Evolutionary conservation across 2,888 invertebrate genomes (phyloP).

Genomic region (Ischnura elegans): DNA sequence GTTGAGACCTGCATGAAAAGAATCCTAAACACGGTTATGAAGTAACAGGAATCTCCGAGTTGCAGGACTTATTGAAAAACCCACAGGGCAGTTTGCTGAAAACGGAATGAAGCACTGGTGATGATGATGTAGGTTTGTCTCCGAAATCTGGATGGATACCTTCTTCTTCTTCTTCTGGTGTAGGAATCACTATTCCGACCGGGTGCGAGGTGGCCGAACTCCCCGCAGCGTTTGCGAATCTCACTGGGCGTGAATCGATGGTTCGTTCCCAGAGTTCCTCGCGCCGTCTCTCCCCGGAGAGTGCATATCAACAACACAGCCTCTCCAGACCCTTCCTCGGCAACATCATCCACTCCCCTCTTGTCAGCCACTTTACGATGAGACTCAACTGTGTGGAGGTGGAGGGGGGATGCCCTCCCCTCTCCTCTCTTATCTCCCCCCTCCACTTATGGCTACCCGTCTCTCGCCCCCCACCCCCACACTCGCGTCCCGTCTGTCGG

Average conservation of each 20-base stretch:
- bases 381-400: no score
- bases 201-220: no score
- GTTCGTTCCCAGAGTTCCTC: conserved; percentile 24
- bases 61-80: no score
- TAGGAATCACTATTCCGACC: background rate
- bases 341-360: background rate
- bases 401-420: background rate
- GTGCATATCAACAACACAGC: conserved; percentile 28
- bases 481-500: conserved; percentile 24
- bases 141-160: no score
- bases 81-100: no score
- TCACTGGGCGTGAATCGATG: background rate
- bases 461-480: background rate
- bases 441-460: background rate
- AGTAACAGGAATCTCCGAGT: no score
- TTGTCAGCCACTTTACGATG: background rate
- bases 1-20: no score
- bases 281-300: conserved; percentile 16
- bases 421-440: background rate
- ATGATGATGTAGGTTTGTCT: no score
- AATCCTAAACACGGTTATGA: no score
- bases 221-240: background rate
- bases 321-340: background rate
- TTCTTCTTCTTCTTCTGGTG: no score
- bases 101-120: no score